phyloP scores from a whole-genome alignment of 2,113 vertebrate species.

The Rhynchopsitta pachyrhyncha region DNA sequence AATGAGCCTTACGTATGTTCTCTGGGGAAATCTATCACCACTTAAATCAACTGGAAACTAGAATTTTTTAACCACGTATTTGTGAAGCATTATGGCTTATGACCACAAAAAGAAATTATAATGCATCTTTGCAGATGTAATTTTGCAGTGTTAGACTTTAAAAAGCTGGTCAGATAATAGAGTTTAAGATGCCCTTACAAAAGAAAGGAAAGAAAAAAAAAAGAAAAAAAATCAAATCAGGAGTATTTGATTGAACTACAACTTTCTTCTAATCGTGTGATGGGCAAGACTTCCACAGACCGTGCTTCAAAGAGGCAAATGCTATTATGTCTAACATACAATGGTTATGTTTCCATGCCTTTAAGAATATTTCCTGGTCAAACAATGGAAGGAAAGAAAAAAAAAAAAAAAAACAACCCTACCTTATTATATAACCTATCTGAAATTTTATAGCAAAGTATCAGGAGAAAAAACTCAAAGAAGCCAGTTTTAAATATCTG shows the following conservation, averaged over 20 bases:
- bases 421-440: neutral
- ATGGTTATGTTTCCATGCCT: neutral
- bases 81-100: neutral
- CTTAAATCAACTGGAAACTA: neutral
- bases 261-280: neutral
- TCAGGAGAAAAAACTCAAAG: neutral
- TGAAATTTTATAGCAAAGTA: neutral
- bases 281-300: neutral
- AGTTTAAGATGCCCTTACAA: neutral
- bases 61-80: neutral
- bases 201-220: neutral
- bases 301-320: neutral
- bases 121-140: neutral
- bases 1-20: neutral
- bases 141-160: neutral
- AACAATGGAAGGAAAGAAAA: neutral
- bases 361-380: neutral
- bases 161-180: neutral
- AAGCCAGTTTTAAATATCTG: neutral
- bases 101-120: neutral
- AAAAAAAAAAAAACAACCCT: neutral
- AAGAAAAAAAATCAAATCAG: neutral
- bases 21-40: neutral
- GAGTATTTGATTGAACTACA: neutral
- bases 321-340: neutral